phyloP scores from a whole-genome alignment of 2,113 vertebrate genomes.

The Suncus etruscus region DNA sequence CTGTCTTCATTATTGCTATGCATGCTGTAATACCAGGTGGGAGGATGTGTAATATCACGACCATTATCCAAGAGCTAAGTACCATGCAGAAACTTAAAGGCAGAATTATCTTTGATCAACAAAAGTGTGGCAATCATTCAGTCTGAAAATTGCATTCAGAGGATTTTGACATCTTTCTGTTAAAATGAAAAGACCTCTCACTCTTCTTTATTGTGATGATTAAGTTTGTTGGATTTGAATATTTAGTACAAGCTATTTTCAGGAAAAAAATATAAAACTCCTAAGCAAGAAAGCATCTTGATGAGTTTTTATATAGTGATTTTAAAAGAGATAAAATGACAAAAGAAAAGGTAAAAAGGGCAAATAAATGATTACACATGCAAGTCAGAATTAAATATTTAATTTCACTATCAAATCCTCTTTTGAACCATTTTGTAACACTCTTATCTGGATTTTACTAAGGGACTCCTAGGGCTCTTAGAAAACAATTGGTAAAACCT shows the following conservation, averaged over 20 bases:
- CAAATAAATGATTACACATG: conserved; percentile 26
- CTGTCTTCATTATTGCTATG: conserved; percentile 90
- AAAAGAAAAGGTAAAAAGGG: conserved; percentile 3
- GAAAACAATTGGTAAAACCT: neutral
- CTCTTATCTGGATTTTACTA: neutral
- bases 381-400: neutral
- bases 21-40: conserved; percentile 77
- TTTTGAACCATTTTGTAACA: neutral
- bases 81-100: conserved; percentile 74
- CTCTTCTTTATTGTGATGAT: conserved; percentile 20
- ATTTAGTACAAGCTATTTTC: neutral
- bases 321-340: conserved; percentile 25
- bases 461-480: neutral
- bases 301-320: neutral
- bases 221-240: conserved; percentile 44
- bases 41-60: conserved; percentile 74
- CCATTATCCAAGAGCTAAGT: conserved; percentile 77
- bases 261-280: conserved; percentile 4
- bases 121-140: conserved; percentile 69
- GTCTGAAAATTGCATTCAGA: conserved; percentile 69
- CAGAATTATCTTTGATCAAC: conserved; percentile 76
- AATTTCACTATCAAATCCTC: neutral
- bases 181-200: conserved; percentile 43
- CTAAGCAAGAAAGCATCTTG: neutral
- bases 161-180: conserved; percentile 73